phyloP scores from a whole-genome alignment of 2,888 invertebrate species.

The Rhagophthalmus giganteus region DNA sequence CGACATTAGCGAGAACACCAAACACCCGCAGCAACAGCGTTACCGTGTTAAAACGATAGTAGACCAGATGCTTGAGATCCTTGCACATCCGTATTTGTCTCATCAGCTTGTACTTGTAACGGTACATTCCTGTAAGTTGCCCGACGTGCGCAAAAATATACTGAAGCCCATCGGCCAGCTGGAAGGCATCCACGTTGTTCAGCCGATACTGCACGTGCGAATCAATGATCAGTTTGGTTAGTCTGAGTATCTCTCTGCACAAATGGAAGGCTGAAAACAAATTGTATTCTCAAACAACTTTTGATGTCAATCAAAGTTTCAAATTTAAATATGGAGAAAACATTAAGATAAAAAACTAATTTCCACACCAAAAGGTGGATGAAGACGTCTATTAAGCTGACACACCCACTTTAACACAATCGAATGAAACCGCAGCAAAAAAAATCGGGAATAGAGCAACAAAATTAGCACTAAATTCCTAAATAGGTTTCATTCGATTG shows the following conservation, averaged over 20 bases:
- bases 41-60: constrained; percentile 98
- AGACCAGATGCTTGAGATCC: constrained; percentile 98
- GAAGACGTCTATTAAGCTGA: too few species aligned
- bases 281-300: background rate
- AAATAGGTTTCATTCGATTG: too few species aligned
- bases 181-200: constrained; percentile 99
- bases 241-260: constrained; percentile 96
- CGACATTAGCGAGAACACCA: background rate
- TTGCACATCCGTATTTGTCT: constrained; percentile 99
- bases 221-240: constrained; percentile 98
- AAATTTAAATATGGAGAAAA: too few species aligned
- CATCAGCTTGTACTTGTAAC: constrained; percentile 98
- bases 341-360: too few species aligned
- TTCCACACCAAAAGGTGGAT: too few species aligned
- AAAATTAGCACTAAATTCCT: too few species aligned
- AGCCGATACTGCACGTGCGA: constrained; percentile 98
- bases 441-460: too few species aligned
- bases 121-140: constrained; percentile 99
- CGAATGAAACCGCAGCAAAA: too few species aligned
- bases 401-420: too few species aligned
- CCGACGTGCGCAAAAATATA: constrained; percentile 99
- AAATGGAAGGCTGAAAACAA: constrained; percentile 86
- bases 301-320: too few species aligned
- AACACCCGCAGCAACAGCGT: background rate
- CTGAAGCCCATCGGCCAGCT: constrained; percentile 96